Evolutionary conservation across 2,797 vertebrate genomes (phyloP).

Genomic region (Mionectes olivaceus): DNA sequence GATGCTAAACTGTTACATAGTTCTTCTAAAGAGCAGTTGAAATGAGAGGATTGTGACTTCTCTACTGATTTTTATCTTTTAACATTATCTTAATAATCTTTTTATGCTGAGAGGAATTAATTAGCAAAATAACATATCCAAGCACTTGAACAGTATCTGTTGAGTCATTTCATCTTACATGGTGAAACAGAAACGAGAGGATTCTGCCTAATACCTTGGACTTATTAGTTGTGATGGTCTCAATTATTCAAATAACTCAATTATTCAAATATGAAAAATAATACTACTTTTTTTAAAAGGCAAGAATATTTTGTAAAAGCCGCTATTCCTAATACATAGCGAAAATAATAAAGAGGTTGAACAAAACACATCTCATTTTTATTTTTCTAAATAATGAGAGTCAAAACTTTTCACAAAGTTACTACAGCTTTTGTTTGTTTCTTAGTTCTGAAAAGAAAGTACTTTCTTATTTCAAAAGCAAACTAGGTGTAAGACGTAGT

Average conservation of each 20-base stretch:
- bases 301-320: background rate
- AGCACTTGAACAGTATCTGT: background rate
- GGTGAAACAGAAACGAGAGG: background rate
- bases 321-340: background rate
- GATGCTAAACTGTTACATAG: background rate
- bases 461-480: background rate
- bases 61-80: background rate
- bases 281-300: rapidly evolving
- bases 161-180: background rate
- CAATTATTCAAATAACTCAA: background rate
- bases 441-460: background rate
- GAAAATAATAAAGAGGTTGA: background rate
- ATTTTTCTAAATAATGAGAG: background rate
- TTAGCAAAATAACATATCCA: background rate
- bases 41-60: background rate
- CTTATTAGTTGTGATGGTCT: background rate
- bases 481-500: background rate
- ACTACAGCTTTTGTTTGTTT: background rate
- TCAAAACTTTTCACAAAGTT: background rate
- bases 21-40: background rate
- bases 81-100: background rate
- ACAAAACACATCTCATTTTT: background rate
- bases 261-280: background rate
- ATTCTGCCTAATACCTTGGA: background rate
- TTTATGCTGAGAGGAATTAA: background rate